Percentiles rank a stretch among this genome's conserved stretches.
These are phyloP conservation scores for Heterohyrax brucei DNA, from an alignment of 2,797 vertebrate species.

Conservation along the genomic window DNA sequence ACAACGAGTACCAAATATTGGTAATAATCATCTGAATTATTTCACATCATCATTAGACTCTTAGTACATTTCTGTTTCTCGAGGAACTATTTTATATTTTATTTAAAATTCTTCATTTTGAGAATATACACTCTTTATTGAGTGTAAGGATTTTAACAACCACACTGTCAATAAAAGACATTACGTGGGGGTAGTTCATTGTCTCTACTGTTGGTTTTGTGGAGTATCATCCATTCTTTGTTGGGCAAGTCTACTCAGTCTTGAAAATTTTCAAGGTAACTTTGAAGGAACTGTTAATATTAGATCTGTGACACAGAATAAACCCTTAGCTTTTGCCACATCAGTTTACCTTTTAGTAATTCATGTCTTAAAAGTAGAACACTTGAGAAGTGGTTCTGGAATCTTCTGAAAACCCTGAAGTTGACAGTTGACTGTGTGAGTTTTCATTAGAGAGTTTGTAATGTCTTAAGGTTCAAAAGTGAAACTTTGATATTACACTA, in stretches of 20 bases:
- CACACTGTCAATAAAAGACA: neutral
- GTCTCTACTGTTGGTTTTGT: neutral
- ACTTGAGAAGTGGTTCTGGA: neutral
- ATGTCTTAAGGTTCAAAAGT: conserved; percentile 1
- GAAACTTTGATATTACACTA: conserved; percentile 46
- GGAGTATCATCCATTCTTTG: neutral
- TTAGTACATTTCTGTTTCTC: conserved; percentile 9
- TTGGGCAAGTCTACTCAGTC: neutral
- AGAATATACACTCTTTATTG: neutral
- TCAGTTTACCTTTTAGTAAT: conserved; percentile 1
- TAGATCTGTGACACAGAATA: conserved; percentile 21
- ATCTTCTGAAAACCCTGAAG: conserved; percentile 49
- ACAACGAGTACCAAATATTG: neutral
- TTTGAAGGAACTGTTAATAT: neutral
- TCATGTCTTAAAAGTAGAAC: neutral
- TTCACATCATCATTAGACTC: conserved; percentile 1
- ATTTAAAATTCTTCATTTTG: conserved; percentile 24
- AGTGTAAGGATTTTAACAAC: neutral
- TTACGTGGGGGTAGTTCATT: neutral
- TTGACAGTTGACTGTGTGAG: neutral
- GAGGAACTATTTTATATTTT: conserved; percentile 36
- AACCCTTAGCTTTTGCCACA: conserved; percentile 21
- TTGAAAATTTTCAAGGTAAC: conserved; percentile 7
- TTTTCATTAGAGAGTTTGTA: neutral
- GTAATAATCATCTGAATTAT: conserved; percentile 35